These are phyloP conservation scores for Pogonomyrmex californicus DNA, from an alignment of 1,140 invertebrate genomes.

Conservation along the genomic window DNA sequence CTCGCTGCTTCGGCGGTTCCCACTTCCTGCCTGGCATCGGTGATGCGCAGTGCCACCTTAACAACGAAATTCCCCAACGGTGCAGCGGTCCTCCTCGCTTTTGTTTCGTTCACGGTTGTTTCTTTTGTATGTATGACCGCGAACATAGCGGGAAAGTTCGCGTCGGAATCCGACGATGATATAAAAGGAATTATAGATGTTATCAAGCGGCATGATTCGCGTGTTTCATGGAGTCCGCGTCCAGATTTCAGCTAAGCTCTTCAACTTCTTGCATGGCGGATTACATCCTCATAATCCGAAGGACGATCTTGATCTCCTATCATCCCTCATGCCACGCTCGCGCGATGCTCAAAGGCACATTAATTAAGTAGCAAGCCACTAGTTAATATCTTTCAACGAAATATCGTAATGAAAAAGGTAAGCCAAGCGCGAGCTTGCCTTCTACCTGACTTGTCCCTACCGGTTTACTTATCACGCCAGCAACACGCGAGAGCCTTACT, in stretches of 20 bases:
- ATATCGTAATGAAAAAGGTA: background rate
- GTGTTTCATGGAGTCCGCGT: constrained; percentile 32
- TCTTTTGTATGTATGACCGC: constrained; percentile 58
- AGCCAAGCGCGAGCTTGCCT: background rate
- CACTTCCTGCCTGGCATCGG: constrained; percentile 85
- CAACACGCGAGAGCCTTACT: background rate
- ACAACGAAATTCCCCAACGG: constrained; percentile 83
- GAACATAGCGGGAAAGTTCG: constrained; percentile 41
- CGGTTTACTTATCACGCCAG: background rate
- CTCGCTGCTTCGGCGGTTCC: constrained; percentile 81
- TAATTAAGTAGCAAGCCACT: constrained; percentile 3
- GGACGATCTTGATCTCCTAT: constrained; percentile 53
- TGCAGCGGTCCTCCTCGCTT: constrained; percentile 76
- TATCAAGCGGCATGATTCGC: constrained; percentile 50
- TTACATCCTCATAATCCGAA: constrained; percentile 42
- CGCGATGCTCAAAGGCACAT: constrained; percentile 6
- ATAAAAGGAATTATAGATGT: constrained; percentile 49
- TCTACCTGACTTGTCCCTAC: background rate
- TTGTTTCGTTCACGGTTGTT: constrained; percentile 68
- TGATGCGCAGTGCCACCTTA: constrained; percentile 86
- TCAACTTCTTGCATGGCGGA: constrained; percentile 23
- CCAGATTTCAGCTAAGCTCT: constrained; percentile 38
- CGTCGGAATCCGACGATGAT: constrained; percentile 50
- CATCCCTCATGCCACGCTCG: constrained; percentile 18
- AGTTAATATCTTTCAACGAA: constrained; percentile 18